Evolutionary conservation across 2,113 vertebrate genomes (phyloP).

Genomic region (Callithrix jacchus): DNA sequence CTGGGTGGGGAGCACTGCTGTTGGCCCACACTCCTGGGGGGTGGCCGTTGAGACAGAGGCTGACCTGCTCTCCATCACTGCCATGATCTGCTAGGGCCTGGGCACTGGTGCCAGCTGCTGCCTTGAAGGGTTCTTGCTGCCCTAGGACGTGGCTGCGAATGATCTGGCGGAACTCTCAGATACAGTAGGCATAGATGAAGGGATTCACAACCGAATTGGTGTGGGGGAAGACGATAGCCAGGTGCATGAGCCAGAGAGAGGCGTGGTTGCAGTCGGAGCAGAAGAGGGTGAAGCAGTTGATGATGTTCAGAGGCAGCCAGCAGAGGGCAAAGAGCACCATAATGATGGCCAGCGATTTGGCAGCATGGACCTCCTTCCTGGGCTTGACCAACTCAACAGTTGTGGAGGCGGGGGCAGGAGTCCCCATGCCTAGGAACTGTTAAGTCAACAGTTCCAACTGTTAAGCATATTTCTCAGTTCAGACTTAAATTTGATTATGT

Average conservation of each 20-base stretch:
- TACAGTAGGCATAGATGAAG: conserved; percentile 97
- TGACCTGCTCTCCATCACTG: conserved; percentile 78
- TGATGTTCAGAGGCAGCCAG: conserved; percentile 95
- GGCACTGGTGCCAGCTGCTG: conserved; percentile 76
- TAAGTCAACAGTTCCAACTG: no score
- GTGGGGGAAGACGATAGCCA: conserved; percentile 95
- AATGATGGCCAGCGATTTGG: conserved; percentile 97
- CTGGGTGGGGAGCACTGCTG: conserved; percentile 78
- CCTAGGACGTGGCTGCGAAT: conserved; percentile 89
- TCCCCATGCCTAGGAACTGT: no score
- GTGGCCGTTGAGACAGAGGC: conserved; percentile 84
- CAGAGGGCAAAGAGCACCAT: conserved; percentile 95
- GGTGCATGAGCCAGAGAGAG: conserved; percentile 88
- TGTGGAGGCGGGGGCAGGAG: no score
- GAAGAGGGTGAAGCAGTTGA: conserved; percentile 97
- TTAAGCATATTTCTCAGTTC: conserved; percentile 63
- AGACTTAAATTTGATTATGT: conserved; percentile 72
- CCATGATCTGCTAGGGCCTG: conserved; percentile 81
- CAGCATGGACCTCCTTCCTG: conserved; percentile 92
- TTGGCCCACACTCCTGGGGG: conserved; percentile 81
- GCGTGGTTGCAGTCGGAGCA: conserved; percentile 85
- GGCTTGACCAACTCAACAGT: no score
- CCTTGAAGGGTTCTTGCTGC: conserved; percentile 81
- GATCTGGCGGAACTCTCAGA: conserved; percentile 93
- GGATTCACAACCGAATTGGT: conserved; percentile 96